Evolutionary conservation across 2,113 vertebrate genomes (phyloP).

Genomic region (Siniperca knerii): DNA sequence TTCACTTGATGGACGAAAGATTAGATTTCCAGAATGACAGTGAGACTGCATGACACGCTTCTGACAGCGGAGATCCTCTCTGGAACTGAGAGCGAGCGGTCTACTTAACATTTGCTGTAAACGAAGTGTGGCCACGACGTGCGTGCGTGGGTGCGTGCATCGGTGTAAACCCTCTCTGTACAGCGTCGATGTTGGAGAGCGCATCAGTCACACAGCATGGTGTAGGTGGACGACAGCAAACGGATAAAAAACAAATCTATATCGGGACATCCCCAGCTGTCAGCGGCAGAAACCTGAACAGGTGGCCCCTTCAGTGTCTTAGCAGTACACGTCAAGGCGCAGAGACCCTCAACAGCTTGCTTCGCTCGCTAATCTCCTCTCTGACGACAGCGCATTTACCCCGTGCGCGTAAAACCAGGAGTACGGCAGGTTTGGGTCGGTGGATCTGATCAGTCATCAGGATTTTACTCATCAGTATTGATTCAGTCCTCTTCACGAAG

Average conservation of each 20-base stretch:
- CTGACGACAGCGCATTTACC: conserved; percentile 74
- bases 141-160: conserved; percentile 36
- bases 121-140: background rate
- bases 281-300: conserved; percentile 78
- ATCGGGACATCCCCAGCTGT: conserved; percentile 76
- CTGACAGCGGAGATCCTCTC: background rate
- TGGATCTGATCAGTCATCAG: conserved; percentile 54
- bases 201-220: conserved; percentile 46
- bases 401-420: conserved; percentile 59
- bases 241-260: conserved; percentile 75
- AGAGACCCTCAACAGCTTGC: conserved; percentile 75
- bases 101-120: conserved; percentile 12
- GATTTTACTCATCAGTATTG: conserved; percentile 33
- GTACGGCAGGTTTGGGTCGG: conserved; percentile 27
- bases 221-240: conserved; percentile 65
- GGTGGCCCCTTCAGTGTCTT: conserved; percentile 71
- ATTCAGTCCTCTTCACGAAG: conserved; percentile 12
- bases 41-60: background rate
- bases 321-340: conserved; percentile 60
- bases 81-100: background rate
- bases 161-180: conserved; percentile 22
- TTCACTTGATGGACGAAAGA: background rate
- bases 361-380: conserved; percentile 74
- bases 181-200: conserved; percentile 47
- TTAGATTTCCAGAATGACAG: background rate